Evolutionary conservation across 92 coral and sea anemone genomes (phyloP).

Genomic region (Isaurus tuberculatus): DNA sequence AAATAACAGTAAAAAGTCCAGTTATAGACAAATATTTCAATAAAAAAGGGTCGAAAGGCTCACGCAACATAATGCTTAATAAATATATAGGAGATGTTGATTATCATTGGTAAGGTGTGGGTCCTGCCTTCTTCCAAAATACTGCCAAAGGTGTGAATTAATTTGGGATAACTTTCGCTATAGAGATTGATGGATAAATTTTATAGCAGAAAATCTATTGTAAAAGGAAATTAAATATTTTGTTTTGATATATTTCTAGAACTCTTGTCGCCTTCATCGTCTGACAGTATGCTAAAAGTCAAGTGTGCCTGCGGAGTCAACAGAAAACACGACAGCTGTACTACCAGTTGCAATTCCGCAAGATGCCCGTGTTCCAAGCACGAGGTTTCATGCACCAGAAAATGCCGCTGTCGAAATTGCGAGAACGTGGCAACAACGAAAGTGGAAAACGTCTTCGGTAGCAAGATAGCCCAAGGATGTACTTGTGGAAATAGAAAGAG

Average conservation of each 20-base stretch:
- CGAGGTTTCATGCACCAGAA: constrained; percentile 7
- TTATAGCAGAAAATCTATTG: not conserved
- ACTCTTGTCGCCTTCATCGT: not conserved
- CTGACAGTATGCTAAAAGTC: not conserved
- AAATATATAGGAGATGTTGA: not conserved
- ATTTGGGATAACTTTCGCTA: not conserved
- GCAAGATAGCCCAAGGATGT: not conserved
- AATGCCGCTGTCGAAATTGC: constrained; percentile 5
- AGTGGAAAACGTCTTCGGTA: constrained; percentile 1
- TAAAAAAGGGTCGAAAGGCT: not conserved
- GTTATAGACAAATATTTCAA: not conserved
- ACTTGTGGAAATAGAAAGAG: not conserved
- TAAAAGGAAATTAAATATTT: not conserved
- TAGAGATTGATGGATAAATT: not conserved
- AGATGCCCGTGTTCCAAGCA: constrained; percentile 2
- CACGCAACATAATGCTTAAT: not conserved
- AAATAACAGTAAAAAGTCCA: not conserved
- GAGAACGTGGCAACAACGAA: constrained; percentile 1
- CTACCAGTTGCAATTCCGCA: constrained; percentile 8
- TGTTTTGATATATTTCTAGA: not conserved
- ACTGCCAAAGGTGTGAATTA: not conserved
- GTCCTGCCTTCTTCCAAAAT: not conserved
- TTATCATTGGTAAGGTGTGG: not conserved
- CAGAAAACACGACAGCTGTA: not conserved
- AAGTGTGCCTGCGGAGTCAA: not conserved